phyloP scores from a whole-genome alignment of 2,113 vertebrate genomes.

The Tragelaphus strepsiceros region DNA sequence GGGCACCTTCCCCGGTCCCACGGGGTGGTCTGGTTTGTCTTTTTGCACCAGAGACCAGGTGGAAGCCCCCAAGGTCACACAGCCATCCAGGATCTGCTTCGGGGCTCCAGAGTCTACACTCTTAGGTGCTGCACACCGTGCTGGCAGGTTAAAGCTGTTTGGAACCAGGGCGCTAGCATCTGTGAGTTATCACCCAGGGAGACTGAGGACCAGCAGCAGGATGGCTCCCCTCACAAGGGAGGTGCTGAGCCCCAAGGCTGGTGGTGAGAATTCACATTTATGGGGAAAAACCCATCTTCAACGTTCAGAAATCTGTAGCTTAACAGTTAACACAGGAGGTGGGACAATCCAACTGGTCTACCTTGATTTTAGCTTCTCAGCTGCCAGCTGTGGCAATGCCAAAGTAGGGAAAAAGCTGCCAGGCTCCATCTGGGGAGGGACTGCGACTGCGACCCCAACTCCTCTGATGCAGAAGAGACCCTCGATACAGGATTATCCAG shows the following conservation, averaged over 20 bases:
- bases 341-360: neutral
- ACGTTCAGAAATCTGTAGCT: neutral
- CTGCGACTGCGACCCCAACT: fast-evolving
- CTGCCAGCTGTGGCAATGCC: fast-evolving
- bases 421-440: neutral
- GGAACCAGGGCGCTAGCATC: too few relatives aligned
- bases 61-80: neutral
- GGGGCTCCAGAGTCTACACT: fast-evolving
- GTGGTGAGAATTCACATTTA: neutral
- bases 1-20: fast-evolving
- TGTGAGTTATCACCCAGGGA: neutral
- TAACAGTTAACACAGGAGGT: neutral
- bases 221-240: neutral
- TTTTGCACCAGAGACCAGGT: neutral
- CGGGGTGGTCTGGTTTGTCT: too few relatives aligned
- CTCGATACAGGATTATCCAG: fast-evolving
- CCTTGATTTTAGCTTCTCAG: neutral
- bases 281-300: neutral
- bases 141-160: neutral
- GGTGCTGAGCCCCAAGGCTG: too few relatives aligned
- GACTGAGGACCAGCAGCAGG: neutral
- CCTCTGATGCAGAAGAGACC: neutral
- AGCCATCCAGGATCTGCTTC: neutral
- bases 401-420: fast-evolving
- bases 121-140: fast-evolving